Base-by-base conservation (phyloP, 1,140 invertebrate species). In the Caenorhabditis brenneri region DNA sequence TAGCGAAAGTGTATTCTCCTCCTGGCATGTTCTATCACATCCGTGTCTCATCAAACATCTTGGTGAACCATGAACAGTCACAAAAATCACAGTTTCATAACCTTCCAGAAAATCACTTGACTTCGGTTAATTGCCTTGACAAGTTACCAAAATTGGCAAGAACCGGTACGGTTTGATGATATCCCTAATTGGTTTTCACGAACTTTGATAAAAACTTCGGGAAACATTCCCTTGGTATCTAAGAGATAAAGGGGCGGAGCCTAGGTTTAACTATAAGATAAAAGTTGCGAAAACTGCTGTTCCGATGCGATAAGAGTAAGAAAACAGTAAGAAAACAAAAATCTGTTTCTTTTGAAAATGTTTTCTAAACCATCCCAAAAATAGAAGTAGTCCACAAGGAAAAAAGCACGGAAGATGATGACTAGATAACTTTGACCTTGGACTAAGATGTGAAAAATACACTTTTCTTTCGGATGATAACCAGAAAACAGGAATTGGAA, bases 401-500 rank as follows among this genome's bases (percentile, higher is more conserved):
- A 42, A 42, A 51, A 27, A 27, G 22, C 24, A 19, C 10, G 58
- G 33, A 65, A 36, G 58, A 39, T n/a, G 58, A 65, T 65, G 31
- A 16, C 16, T 65, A 29, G 58, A 65, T 65, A 65, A 33, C 58
- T 65, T 39, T 46, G 22, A 74, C 65, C 65, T 74, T 74, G 65
- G 65, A 74, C 33, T 42, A 10, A 19, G 29, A 65, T 36, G 58
- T 65, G 65, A 74, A 74, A 74, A 65, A 65, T 65, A 65, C 31
- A 65, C 58, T 36, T 65, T 74, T 65, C 16, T 19, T 65, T 74
- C 19, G 65, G 65, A 74, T 42, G 65, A 74, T 74, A 74, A 74
- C 65, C 65, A 74, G n/a, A 74, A 74, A 74, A 74, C 65, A 74
- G 65, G 65, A 74, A 42, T 74, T 74, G 22, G 36, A 74, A 74